A percentile compares a stretch with the other conserved stretches of the same genome.
These are phyloP conservation scores for Hydrozoanthus gracilis DNA, from an alignment of 92 coral and sea anemone species.

Conservation along the genomic window DNA sequence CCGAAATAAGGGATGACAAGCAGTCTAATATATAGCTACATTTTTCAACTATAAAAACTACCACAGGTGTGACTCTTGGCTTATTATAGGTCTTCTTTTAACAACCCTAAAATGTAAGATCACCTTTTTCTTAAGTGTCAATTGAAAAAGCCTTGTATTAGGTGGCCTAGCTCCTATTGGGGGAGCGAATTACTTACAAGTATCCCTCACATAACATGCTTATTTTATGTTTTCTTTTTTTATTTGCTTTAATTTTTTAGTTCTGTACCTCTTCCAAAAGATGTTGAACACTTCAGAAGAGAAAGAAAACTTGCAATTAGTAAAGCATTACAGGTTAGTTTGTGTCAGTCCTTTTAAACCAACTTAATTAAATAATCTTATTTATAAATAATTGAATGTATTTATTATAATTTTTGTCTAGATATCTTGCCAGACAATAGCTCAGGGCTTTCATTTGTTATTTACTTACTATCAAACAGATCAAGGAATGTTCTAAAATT, in stretches of 20 bases:
- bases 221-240: not conserved
- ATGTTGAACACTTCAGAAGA: constrained; percentile 92
- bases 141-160: not conserved
- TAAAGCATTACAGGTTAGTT: constrained; percentile 86
- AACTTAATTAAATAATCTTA: not conserved
- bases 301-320: constrained; percentile 90
- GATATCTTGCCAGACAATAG: no score
- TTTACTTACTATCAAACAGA: no score
- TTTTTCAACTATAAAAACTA: no score
- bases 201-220: not conserved
- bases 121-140: not conserved
- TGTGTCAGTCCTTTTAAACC: no score
- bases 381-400: not conserved
- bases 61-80: no score
- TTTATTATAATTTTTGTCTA: no score
- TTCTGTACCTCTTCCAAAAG: constrained; percentile 95
- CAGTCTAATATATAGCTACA: no score
- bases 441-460: no score
- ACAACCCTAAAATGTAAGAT: not conserved
- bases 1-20: no score
- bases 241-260: constrained; percentile 39
- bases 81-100: no score
- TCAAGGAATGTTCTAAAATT: not conserved
- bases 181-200: not conserved
- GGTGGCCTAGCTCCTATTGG: not conserved